Percentiles rank a stretch among this genome's conserved stretches.
phyloP scores from a whole-genome alignment of 2,113 vertebrate genomes.

The Carlito syrichta region DNA sequence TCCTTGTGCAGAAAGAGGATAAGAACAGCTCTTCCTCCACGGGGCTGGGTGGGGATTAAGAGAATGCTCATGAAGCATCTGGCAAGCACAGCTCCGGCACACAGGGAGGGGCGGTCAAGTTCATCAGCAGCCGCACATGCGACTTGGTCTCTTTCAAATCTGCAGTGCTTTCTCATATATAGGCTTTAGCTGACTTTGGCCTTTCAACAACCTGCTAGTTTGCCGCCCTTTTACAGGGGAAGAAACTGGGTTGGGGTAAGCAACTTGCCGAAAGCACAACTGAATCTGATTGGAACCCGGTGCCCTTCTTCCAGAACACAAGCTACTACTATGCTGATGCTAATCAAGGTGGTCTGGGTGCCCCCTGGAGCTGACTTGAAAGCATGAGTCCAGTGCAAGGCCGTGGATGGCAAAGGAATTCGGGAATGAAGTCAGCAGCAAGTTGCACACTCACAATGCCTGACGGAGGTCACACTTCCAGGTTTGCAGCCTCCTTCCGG shows the following conservation, averaged over 20 bases:
- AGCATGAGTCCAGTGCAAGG: not conserved
- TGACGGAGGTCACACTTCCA: too few relatives aligned
- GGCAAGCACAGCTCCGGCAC: not conserved
- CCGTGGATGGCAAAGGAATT: not conserved
- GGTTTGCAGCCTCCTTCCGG: not conserved
- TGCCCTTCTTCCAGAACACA: not conserved
- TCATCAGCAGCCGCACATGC: not conserved
- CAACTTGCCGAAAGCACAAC: not conserved
- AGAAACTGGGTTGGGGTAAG: slow-evolving; percentile 34
- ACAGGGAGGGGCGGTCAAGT: not conserved
- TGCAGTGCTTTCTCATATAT: not conserved
- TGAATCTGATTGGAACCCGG: not conserved
- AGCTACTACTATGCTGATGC: not conserved
- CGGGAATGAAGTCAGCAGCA: not conserved
- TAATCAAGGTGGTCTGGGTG: not conserved
- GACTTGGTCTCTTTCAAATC: slow-evolving; percentile 17
- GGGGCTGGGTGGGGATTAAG: not conserved
- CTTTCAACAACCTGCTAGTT: not conserved
- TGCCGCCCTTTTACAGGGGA: slow-evolving; percentile 21
- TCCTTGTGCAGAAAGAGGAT: not conserved
- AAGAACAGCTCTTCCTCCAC: not conserved
- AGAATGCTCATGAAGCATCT: not conserved
- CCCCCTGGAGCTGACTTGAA: not conserved
- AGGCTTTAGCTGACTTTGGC: not conserved
- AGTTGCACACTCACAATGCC: not conserved